Conservation (phyloP, 2,113 vertebrate genomes). For the Larimichthys polyactis region DNA sequence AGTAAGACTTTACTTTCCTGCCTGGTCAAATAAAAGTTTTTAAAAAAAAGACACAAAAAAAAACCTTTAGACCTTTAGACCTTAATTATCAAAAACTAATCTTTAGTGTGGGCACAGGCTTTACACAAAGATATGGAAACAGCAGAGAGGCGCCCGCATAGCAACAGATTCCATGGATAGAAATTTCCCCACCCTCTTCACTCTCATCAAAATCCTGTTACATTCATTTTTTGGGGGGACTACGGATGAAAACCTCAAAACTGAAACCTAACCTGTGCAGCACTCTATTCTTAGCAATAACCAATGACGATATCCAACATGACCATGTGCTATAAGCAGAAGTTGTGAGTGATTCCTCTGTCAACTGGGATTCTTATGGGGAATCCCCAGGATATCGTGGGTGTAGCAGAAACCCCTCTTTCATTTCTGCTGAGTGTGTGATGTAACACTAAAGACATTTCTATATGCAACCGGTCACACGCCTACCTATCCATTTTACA, state of each 20-base stretch:
- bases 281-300: not conserved
- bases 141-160: constrained; percentile 41
- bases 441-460: not conserved
- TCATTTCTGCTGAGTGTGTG: not conserved
- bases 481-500: too few species aligned
- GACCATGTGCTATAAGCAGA: not conserved
- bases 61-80: not conserved
- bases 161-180: constrained; percentile 68
- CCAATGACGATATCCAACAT: constrained; percentile 2
- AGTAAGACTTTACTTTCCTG: not conserved
- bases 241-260: constrained; percentile 32
- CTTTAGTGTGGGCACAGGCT: constrained; percentile 2
- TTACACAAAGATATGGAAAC: constrained; percentile 45
- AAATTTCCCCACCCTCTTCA: constrained; percentile 69
- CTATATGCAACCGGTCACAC: too few species aligned
- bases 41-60: too few species aligned
- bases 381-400: constrained; percentile 47
- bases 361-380: constrained; percentile 48
- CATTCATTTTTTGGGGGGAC: not conserved
- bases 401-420: constrained; percentile 31
- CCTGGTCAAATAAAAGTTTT: too few species aligned
- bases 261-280: constrained; percentile 45
- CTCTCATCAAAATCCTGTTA: constrained; percentile 45
- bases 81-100: not conserved
- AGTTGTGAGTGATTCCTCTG: not conserved